A percentile compares a stretch with the other conserved stretches of the same genome.
Conservation (phyloP, 2,797 vertebrate species). For the Galagoides demidoff region DNA sequence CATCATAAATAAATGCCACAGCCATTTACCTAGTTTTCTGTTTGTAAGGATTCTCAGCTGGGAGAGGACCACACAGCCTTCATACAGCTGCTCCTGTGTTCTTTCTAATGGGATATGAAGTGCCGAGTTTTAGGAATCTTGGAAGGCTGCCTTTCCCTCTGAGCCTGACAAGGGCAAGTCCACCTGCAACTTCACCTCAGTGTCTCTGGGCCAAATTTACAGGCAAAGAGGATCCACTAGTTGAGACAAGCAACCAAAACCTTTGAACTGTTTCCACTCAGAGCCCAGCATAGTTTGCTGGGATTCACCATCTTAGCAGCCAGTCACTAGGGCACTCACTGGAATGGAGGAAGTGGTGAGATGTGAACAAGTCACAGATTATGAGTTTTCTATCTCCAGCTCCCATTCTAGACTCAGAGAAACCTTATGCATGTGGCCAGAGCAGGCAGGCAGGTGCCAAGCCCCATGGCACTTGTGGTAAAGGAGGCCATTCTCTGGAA, state of each 20-base stretch:
- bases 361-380: not conserved
- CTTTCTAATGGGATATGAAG: not conserved
- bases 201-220: not conserved
- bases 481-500: constrained; percentile 70
- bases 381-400: not conserved
- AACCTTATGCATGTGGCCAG: not conserved
- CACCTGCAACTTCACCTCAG: not conserved
- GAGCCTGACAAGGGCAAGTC: not conserved
- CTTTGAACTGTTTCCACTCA: not conserved
- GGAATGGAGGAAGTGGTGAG: not conserved
- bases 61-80: not conserved
- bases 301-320: not conserved
- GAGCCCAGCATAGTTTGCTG: not conserved
- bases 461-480: not conserved
- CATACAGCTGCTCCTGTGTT: not conserved
- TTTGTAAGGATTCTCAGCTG: constrained; percentile 9
- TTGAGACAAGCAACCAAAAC: not conserved
- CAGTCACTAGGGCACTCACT: not conserved
- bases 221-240: not conserved
- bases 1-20: not conserved
- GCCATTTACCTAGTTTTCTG: not conserved
- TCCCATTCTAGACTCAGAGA: constrained; percentile 44
- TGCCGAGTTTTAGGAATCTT: not conserved
- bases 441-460: not conserved
- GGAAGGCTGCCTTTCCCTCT: not conserved